Evolutionary conservation across 2,888 invertebrate species (phyloP).

Genomic region (Ectobius pallidus): DNA sequence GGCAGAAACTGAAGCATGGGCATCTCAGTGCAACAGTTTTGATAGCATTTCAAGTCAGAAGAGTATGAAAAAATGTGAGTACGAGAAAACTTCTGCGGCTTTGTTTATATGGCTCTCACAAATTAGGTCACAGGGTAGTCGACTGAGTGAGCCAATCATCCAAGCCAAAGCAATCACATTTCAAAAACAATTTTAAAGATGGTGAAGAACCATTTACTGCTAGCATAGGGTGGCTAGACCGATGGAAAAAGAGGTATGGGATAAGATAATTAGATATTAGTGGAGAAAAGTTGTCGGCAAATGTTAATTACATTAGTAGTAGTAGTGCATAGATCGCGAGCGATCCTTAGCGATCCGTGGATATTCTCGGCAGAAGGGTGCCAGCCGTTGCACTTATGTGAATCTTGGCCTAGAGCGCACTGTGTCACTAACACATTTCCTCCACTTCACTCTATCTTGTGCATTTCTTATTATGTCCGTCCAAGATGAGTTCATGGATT

Average conservation of each 20-base stretch:
- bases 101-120: not conserved
- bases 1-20: not conserved
- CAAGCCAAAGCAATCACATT: not conserved
- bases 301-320: too few relatives aligned
- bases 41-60: not conserved
- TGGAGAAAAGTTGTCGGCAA: not conserved
- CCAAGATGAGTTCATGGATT: too few relatives aligned
- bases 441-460: too few relatives aligned
- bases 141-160: not conserved
- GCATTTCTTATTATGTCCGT: too few relatives aligned
- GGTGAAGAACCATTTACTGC: not conserved
- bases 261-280: not conserved
- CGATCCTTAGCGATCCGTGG: too few relatives aligned
- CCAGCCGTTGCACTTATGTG: too few relatives aligned
- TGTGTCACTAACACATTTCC: too few relatives aligned
- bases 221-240: not conserved
- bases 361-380: too few relatives aligned
- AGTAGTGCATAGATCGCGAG: too few relatives aligned
- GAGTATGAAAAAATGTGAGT: not conserved
- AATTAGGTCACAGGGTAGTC: not conserved
- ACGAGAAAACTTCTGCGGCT: not conserved
- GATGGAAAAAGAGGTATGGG: not conserved
- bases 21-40: not conserved
- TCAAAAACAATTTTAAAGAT: constrained; percentile 2
- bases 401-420: too few relatives aligned